Evolutionary conservation across 2,888 invertebrate species (phyloP), one percentile per base, ranked within the genome.

Genomic region (Cenopis cana): DNA sequence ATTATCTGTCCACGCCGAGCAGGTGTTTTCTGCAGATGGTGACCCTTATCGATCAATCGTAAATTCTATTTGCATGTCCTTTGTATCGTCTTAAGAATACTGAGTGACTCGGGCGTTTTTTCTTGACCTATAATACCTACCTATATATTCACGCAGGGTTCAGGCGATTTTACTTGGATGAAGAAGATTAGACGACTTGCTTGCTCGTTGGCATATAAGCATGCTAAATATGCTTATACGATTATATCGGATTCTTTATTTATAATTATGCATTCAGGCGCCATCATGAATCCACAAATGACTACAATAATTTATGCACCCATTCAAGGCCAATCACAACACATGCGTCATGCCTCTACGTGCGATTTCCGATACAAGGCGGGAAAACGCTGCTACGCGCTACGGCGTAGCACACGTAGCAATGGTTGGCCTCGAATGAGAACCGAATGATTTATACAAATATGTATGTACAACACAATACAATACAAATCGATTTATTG

Each of bases 11-110:
- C 6, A 14, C 12, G 14, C 1, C 14, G 24, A 38, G 54, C 54
- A 64, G 38, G 54, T 64, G 38, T 54, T 64, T 52, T 62, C 17
- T 62, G n/a, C 18, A 14, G 20, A 54, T 54, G 54, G 64, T 20
- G 38, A 54, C 64, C 38, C 64, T 54, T 65, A 65, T 41, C 55
- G 17, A 17, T 65, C 41, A 24, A 65, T 65, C 1, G 38, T 2
- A 20, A 36, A 54, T 38, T 17, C 10, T 52, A 38, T 11, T 65
- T 41, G 29, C 18, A n/a, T 12, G 5, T 52, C 18, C 41, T 60
- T 60, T 60, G 52, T 52, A 20, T 11, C 3, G 33, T 5, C 3
- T 0, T 33, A 33, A 8, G 33, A 20, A 52, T 24, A 20, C 41
- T 0, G 3, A 41, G 14, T 41, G 41, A 14, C 1, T 2, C 41